A percentile compares a stretch with the other conserved stretches of the same genome.
Evolutionary conservation across 2,797 vertebrate species (phyloP).

Genomic region (Dromococcyx pavoninus): DNA sequence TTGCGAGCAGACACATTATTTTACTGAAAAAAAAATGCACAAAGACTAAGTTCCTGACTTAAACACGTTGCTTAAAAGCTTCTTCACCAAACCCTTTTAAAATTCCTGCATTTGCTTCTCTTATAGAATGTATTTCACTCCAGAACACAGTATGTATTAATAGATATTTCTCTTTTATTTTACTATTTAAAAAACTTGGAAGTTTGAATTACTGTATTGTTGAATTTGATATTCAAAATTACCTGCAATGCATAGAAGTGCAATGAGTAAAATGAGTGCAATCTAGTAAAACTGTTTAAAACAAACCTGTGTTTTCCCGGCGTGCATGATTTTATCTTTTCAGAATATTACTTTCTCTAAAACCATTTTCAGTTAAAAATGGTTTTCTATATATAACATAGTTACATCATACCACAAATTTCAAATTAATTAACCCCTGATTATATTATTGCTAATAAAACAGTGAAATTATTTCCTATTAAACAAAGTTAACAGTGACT

Average conservation of each 20-base stretch:
- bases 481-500: constrained; percentile 61
- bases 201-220: not conserved
- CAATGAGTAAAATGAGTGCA: not conserved
- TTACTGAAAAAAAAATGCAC: not conserved
- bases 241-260: not conserved
- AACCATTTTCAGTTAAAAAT: not conserved
- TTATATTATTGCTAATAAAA: constrained; percentile 51
- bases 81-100: not conserved
- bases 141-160: not conserved
- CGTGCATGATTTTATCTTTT: not conserved
- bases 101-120: not conserved
- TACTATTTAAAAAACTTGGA: not conserved
- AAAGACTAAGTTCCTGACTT: not conserved
- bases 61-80: not conserved
- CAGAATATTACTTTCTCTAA: not conserved
- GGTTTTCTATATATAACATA: not conserved
- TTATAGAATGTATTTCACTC: not conserved
- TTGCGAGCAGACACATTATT: not conserved
- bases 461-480: constrained; percentile 50
- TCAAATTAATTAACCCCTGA: constrained; percentile 34
- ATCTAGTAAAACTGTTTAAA: too few species aligned
- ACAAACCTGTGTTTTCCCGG: not conserved
- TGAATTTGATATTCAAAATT: not conserved
- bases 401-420: not conserved
- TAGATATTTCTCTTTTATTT: not conserved